These are phyloP conservation scores for Syrista parreyssii DNA, from an alignment of 2,888 invertebrate species.

Conservation along the genomic window DNA sequence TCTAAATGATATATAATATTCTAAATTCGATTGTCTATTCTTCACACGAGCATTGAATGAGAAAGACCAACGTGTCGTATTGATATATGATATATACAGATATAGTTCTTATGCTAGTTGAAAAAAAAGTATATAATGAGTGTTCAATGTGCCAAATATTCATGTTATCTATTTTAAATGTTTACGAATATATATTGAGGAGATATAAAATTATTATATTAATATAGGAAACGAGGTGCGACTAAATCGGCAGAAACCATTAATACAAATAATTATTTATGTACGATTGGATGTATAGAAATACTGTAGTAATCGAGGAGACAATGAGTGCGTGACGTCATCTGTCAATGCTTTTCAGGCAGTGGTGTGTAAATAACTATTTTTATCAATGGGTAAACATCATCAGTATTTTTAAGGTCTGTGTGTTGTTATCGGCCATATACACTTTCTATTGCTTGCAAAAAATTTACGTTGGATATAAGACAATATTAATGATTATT, in stretches of 20 bases:
- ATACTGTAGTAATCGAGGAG: constrained; percentile 21
- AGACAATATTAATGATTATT: constrained; percentile 22
- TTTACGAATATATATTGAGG: constrained; percentile 43
- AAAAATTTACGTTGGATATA: constrained; percentile 18
- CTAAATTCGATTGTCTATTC: neutral
- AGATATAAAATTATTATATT: constrained; percentile 25
- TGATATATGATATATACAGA: neutral
- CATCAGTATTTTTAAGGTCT: constrained; percentile 31
- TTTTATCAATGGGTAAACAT: constrained; percentile 26
- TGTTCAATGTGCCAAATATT: constrained; percentile 65
- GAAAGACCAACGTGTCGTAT: neutral
- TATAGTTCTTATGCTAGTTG: constrained; percentile 14
- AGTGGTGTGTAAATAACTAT: constrained; percentile 26
- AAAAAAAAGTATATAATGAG: constrained; percentile 34
- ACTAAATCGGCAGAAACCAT: constrained; percentile 19
- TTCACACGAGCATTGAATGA: neutral
- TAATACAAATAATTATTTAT: constrained; percentile 46
- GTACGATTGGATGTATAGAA: constrained; percentile 42
- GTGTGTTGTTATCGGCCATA: constrained; percentile 20
- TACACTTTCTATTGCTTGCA: constrained; percentile 30
- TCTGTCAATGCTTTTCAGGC: neutral
- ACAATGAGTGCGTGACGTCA: neutral
- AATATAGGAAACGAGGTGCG: neutral
- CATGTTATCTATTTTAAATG: constrained; percentile 61
- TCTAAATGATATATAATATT: neutral